These are phyloP conservation scores for Aricia artaxerxes DNA, from an alignment of 2,888 invertebrate genomes.

Conservation along the genomic window DNA sequence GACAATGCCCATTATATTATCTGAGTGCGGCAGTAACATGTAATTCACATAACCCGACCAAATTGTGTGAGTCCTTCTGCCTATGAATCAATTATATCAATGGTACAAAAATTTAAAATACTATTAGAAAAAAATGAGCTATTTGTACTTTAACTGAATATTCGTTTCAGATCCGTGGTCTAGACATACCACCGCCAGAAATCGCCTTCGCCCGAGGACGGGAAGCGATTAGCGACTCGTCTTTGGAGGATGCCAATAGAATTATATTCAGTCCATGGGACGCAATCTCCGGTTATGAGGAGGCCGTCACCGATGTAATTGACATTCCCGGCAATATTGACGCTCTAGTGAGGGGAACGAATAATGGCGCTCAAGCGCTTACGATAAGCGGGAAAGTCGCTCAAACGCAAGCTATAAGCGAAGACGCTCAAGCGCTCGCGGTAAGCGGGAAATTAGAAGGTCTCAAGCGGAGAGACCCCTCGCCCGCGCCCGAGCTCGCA, in stretches of 20 bases:
- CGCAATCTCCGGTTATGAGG: slow-evolving; percentile 71
- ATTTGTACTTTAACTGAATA: slow-evolving; percentile 26
- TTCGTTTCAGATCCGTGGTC: slow-evolving; percentile 65
- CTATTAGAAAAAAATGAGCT: background rate
- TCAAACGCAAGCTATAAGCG: background rate
- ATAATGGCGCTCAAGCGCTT: background rate
- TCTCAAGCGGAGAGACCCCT: slow-evolving; percentile 53
- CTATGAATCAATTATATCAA: no score
- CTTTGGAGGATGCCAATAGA: slow-evolving; percentile 76
- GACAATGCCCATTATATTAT: no score
- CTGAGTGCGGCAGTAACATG: no score
- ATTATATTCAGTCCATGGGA: slow-evolving; percentile 80
- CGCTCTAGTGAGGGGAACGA: slow-evolving; percentile 33
- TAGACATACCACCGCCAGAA: slow-evolving; percentile 68
- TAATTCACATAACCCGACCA: no score
- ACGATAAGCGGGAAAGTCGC: background rate
- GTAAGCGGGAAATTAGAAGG: slow-evolving; percentile 1
- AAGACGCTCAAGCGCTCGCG: background rate
- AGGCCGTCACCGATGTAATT: slow-evolving; percentile 70
- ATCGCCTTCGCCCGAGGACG: slow-evolving; percentile 57
- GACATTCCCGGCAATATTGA: slow-evolving; percentile 71
- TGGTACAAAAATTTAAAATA: background rate
- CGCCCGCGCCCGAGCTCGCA: slow-evolving; percentile 61
- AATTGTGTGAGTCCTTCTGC: no score
- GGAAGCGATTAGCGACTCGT: slow-evolving; percentile 69